Conservation (phyloP, 1,140 invertebrate species). For the Drosophila ambigua region DNA sequence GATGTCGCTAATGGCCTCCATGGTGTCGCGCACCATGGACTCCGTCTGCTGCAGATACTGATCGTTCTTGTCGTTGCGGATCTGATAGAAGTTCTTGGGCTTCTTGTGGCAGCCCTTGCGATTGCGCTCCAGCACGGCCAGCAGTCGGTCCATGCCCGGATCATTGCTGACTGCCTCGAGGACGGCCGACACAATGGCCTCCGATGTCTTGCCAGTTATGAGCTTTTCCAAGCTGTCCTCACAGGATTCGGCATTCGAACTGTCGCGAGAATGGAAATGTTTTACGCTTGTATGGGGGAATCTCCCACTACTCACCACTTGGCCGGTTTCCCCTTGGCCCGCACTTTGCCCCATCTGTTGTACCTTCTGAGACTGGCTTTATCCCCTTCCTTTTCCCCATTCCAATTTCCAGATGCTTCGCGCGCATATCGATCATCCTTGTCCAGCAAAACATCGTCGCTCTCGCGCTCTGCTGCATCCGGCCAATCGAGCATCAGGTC, state of each 20-base stretch:
- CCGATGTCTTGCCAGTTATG: constrained; percentile 43
- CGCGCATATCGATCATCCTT: constrained; percentile 1
- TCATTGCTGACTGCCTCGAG: constrained; percentile 58
- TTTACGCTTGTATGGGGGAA: too few relatives aligned
- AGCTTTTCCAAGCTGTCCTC: constrained; percentile 34
- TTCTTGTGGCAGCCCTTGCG: constrained; percentile 17
- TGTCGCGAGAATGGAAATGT: too few relatives aligned
- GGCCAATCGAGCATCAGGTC: not conserved
- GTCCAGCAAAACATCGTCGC: not conserved
- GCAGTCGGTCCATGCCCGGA: constrained; percentile 50
- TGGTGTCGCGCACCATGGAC: constrained; percentile 55
- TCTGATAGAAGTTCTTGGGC: constrained; percentile 55
- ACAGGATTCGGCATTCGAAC: too few relatives aligned
- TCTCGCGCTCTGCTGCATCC: constrained; percentile 3
- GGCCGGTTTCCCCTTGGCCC: not conserved
- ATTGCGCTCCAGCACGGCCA: constrained; percentile 51
- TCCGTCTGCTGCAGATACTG: constrained; percentile 48
- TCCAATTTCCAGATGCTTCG: not conserved
- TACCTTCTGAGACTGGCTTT: not conserved
- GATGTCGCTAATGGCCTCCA: constrained; percentile 64
- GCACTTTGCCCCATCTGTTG: not conserved
- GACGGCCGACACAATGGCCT: constrained; percentile 55
- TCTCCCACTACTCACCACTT: too few relatives aligned
- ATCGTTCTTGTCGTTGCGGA: constrained; percentile 52
- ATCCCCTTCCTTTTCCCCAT: not conserved